Evolutionary conservation across 1,140 invertebrate genomes (phyloP), one percentile per base, ranked within the genome.

Genomic region (Drusus annulatus): DNA sequence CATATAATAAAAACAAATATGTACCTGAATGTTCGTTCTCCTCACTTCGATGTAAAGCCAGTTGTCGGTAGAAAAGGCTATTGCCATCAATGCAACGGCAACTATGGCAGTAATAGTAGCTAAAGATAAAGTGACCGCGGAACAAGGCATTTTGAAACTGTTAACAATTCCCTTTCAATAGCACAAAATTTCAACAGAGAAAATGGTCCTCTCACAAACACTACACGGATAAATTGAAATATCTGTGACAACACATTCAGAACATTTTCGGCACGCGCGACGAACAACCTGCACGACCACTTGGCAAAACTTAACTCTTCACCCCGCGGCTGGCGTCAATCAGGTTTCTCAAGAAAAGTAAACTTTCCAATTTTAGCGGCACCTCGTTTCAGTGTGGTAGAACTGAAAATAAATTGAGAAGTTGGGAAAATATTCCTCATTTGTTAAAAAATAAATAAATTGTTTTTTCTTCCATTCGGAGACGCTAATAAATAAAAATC

Each of bases 61-160:
- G 91, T 98, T 98, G 90, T 98, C 97, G 86, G 97, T 98, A 84
- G 96, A 95, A 89, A 98, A 98, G 83, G 96, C 95, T 87, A 98
- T 98, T 79, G 96, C 94, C 85, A 98, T 91, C 84, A 98, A 91
- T 68, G 96, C 96, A 85, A 96, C 96, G 83, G 96, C 95, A 84
- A 98, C 95, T 86, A 98, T 97, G 85, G 96, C 96, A 86, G 95
- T 95, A 89, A 98, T 97, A 85, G 97, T 98, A 80, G 96, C 97
- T 89, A 98, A 93, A 87, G 96, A 97, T 86, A 98, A 91, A 85
- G 96, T 98, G 86, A 98, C 95, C 84, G 97, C 96, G 84, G 96
- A 97, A 92, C 96, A 98, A 90, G 96, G 96, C 96, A 98, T 98
- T 88, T 90, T 93, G 87, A 79, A 87, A 87, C 85, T 85, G 86